Evolutionary conservation across 1,140 invertebrate genomes (phyloP), one percentile per base, ranked within the genome.

Genomic region (Thaumatotibia leucotreta): DNA sequence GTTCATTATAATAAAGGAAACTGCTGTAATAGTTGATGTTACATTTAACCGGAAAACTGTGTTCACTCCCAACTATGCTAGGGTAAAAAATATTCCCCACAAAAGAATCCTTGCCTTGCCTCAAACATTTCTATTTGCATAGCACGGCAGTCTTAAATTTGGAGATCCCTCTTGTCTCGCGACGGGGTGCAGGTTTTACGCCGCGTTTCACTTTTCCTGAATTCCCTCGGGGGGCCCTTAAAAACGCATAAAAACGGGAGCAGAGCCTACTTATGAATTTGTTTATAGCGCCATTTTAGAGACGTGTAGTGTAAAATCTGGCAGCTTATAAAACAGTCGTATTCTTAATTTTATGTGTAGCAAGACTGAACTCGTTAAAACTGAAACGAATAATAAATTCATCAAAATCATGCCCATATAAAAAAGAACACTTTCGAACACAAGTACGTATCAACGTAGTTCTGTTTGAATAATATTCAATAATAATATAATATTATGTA

Each of bases 211-310:
- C 86, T 86, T 86, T 80, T 67, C 81, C 77, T 75, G 65, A 61
- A 67, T 66, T 73, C 76, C 81, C 83, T 75, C 76, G 66, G 73
- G 81, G 79, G 80, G 70, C 74, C 77, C 79, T 88, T 88, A 88
- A 88, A 90, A 86, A 84, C 83, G 75, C 86, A 88, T 90, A 88
- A 90, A 90, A 82, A 69, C 68, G 70, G 72, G 76, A 82, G 73
- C 79, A 78, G 72, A 75, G 82, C 80, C 86, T 88, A 84, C 86
- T 90, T 90, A 88, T 88, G 86, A 90, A 90, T 90, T 90, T 90
- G 86, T 90, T 90, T 90, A 90, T 86, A 82, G 80, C 75, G 73
- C 82, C 76, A 81, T 83, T 86, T 84, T 80, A 63, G 72, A 75
- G 74, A 81, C 74, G 75, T 79, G 65, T 62, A 74, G 73, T 78